Conservation (phyloP, 2,113 vertebrate genomes). For the Onychorhynchus coronatus region DNA sequence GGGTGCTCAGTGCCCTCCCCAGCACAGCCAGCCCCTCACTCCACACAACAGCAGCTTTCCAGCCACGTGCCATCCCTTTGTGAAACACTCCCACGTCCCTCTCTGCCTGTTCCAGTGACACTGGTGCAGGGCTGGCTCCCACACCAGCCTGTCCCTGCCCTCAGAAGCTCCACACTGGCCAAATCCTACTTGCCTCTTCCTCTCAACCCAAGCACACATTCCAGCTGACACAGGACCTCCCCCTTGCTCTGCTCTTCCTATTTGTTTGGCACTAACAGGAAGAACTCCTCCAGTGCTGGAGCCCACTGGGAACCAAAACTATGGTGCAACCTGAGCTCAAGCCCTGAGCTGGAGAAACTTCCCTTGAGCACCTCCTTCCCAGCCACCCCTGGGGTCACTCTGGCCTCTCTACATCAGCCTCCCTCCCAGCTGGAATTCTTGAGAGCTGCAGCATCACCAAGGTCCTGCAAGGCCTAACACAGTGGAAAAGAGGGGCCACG, state of each 20-base stretch:
- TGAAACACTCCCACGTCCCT: accelerated
- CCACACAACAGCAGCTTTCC: background rate
- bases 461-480: background rate
- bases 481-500: accelerated
- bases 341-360: background rate
- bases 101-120: background rate
- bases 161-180: background rate
- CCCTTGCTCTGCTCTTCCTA: background rate
- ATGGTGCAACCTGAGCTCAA: accelerated
- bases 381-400: accelerated
- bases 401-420: background rate
- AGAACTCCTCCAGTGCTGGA: background rate
- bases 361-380: background rate
- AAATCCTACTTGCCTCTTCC: background rate
- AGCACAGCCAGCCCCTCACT: background rate
- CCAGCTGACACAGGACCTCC: background rate
- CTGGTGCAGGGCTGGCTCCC: background rate
- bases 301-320: background rate
- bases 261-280: background rate
- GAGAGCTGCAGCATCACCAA: background rate
- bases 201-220: accelerated
- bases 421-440: background rate
- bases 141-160: background rate
- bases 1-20: accelerated
- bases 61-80: background rate